Evolutionary conservation across 2,797 vertebrate genomes (phyloP).

Genomic region (Acanthurus tractus): DNA sequence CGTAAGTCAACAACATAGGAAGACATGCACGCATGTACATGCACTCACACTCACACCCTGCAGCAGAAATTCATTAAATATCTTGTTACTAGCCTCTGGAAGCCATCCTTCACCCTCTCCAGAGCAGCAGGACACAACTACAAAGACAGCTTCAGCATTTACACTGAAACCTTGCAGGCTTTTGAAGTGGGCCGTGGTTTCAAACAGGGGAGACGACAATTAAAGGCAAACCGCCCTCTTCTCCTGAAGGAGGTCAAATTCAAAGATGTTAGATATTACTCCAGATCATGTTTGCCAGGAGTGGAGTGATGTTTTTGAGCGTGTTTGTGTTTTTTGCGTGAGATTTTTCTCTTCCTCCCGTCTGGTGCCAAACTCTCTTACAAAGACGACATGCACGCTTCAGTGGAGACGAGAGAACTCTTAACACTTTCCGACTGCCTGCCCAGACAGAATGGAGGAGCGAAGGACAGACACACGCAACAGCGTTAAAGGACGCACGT

Average conservation of each 20-base stretch:
- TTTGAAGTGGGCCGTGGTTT: slow-evolving; percentile 68
- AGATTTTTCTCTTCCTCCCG: slow-evolving; percentile 24
- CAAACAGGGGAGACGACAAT: slow-evolving; percentile 28
- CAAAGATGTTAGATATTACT: slow-evolving; percentile 39
- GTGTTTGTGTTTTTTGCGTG: slow-evolving; percentile 27
- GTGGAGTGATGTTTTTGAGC: slow-evolving; percentile 25
- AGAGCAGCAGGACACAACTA: slow-evolving; percentile 70
- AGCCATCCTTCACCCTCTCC: slow-evolving; percentile 50
- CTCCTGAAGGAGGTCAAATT: slow-evolving; percentile 33
- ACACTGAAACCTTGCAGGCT: slow-evolving; percentile 45
- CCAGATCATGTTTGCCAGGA: slow-evolving; percentile 12
- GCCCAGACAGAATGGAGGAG: slow-evolving; percentile 56
- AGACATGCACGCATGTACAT: slow-evolving; percentile 30
- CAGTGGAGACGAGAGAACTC: slow-evolving; percentile 72
- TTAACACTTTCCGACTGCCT: slow-evolving; percentile 78
- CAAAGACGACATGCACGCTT: slow-evolving; percentile 73
- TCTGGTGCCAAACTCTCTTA: slow-evolving; percentile 56
- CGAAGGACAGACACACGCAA: slow-evolving; percentile 36
- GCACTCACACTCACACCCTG: slow-evolving; percentile 30
- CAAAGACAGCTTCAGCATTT: slow-evolving; percentile 63
- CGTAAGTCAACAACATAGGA: slow-evolving; percentile 12
- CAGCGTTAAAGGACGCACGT: not conserved
- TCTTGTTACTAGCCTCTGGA: slow-evolving; percentile 66
- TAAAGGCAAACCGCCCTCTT: slow-evolving; percentile 24
- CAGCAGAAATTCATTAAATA: slow-evolving; percentile 67